Conservation (phyloP, 1,140 invertebrate species). For the Periplaneta americana region DNA sequence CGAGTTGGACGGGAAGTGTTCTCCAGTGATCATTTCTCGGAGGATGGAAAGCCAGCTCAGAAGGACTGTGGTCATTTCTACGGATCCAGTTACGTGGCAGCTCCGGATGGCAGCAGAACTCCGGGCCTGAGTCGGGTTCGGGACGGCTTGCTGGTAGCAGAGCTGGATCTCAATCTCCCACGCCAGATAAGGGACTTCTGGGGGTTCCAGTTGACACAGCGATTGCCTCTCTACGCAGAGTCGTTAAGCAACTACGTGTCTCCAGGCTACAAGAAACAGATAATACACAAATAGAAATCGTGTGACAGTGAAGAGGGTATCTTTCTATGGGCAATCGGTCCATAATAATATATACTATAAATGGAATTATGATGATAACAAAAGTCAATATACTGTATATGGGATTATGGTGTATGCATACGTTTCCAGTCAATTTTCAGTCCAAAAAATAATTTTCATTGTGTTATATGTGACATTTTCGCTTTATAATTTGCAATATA, state of each 20-base stretch:
- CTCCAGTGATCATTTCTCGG: conserved; percentile 91
- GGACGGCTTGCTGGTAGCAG: conserved; percentile 88
- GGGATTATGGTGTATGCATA: too few relatives aligned
- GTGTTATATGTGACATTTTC: too few relatives aligned
- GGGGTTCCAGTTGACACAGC: conserved; percentile 70
- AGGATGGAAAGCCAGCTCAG: conserved; percentile 83
- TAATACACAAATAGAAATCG: neutral
- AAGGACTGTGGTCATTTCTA: conserved; percentile 97
- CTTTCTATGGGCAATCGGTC: too few relatives aligned
- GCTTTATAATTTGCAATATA: too few relatives aligned
- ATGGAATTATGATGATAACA: too few relatives aligned
- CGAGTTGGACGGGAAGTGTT: conserved; percentile 91
- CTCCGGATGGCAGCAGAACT: conserved; percentile 88
- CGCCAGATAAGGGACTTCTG: conserved; percentile 92
- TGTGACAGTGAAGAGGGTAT: too few relatives aligned
- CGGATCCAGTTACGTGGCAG: conserved; percentile 91
- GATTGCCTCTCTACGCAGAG: neutral
- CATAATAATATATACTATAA: too few relatives aligned
- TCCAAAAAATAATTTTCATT: too few relatives aligned
- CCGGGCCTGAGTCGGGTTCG: conserved; percentile 77
- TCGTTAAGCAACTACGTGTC: neutral
- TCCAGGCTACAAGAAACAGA: neutral
- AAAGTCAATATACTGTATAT: too few relatives aligned
- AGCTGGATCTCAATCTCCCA: conserved; percentile 93
- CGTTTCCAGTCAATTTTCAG: too few relatives aligned